These are phyloP conservation scores for Ctena decussata DNA, from an alignment of 2,888 invertebrate genomes.

Conservation along the genomic window DNA sequence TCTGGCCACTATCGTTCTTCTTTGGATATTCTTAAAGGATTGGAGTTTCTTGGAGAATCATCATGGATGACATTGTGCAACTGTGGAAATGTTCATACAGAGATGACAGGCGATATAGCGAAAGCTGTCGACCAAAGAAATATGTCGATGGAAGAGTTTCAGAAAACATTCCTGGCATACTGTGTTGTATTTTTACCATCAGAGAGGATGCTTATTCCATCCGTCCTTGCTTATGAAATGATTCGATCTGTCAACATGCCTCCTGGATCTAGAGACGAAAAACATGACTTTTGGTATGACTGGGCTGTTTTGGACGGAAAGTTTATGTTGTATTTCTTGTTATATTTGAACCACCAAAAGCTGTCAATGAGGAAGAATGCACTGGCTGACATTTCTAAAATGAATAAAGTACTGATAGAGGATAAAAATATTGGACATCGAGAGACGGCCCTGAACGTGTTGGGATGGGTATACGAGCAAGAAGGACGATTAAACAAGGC, in stretches of 20 bases:
- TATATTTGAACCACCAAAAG: not conserved
- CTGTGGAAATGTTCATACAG: not conserved
- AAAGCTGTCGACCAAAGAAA: not conserved
- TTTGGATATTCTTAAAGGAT: not conserved
- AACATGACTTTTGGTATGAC: too few species aligned
- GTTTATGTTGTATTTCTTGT: too few species aligned
- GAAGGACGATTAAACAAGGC: not conserved
- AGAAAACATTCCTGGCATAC: too few species aligned
- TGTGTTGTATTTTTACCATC: not conserved
- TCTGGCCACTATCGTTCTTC: not conserved
- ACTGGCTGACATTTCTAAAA: not conserved
- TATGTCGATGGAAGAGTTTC: too few species aligned
- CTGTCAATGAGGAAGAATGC: too few species aligned
- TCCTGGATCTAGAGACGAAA: not conserved
- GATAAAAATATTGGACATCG: not conserved
- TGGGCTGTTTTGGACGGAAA: too few species aligned
- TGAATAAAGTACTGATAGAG: not conserved
- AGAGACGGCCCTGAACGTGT: not conserved
- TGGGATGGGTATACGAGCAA: not conserved
- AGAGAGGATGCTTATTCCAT: not conserved
- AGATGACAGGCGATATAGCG: not conserved
- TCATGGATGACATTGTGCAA: not conserved
- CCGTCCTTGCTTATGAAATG: not conserved
- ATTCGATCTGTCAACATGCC: not conserved
- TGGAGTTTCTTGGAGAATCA: not conserved